These are phyloP conservation scores for Zygaena filipendulae DNA, from an alignment of 2,888 invertebrate genomes.

Conservation along the genomic window DNA sequence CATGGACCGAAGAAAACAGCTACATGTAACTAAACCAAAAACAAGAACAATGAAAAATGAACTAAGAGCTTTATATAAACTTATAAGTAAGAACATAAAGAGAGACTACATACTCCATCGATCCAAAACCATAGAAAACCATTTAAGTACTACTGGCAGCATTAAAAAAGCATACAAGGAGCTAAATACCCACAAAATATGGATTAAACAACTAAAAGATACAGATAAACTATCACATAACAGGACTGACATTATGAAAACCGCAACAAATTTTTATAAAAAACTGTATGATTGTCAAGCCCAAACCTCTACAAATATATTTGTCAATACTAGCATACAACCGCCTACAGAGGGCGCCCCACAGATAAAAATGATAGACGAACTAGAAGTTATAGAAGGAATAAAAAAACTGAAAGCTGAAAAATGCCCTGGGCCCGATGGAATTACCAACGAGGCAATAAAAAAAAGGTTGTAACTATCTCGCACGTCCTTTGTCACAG, in stretches of 20 bases:
- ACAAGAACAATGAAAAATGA: conserved; percentile 5
- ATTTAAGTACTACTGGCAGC: too few relatives aligned
- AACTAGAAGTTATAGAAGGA: conserved; percentile 1
- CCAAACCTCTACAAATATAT: too few relatives aligned
- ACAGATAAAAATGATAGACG: conserved; percentile 2
- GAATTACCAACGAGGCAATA: conserved; percentile 3
- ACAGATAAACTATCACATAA: too few relatives aligned
- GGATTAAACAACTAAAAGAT: too few relatives aligned
- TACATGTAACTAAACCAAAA: conserved; percentile 6
- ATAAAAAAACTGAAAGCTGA: conserved; percentile 1
- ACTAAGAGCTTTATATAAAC: conserved; percentile 3
- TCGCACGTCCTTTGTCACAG: background rate
- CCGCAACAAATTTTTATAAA: too few relatives aligned
- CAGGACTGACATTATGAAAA: too few relatives aligned
- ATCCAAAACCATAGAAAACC: conserved; percentile 2
- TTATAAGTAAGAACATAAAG: conserved; percentile 1
- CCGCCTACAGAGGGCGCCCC: too few relatives aligned
- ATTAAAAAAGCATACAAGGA: too few relatives aligned
- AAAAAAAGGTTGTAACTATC: background rate
- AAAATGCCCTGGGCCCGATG: conserved; percentile 3
- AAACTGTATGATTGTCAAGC: too few relatives aligned
- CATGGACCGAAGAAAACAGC: background rate
- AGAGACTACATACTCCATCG: conserved; percentile 4
- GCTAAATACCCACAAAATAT: too few relatives aligned
- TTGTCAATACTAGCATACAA: conserved; percentile 6